Conservation (phyloP, 1,140 invertebrate genomes). For the Drosophila parvula region DNA sequence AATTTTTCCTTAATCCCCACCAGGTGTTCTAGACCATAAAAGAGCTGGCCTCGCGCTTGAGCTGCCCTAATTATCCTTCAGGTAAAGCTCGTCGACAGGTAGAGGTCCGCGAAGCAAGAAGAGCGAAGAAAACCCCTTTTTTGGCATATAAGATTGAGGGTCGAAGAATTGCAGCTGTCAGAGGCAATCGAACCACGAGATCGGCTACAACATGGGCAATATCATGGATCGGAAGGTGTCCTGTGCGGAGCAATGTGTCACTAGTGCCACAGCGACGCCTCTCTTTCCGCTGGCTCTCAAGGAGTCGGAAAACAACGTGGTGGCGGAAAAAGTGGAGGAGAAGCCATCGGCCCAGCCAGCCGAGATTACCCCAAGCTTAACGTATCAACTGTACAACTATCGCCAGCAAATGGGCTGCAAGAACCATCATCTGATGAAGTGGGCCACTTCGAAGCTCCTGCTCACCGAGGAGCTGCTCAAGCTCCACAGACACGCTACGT, state of each 20-base stretch:
- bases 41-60: neutral
- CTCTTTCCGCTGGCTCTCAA: slow-evolving; percentile 2
- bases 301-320: slow-evolving; percentile 4
- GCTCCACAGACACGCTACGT: slow-evolving; percentile 16
- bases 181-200: slow-evolving; percentile 33
- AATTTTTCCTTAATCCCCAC: slow-evolving; percentile 39
- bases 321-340: neutral
- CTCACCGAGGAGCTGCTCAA: slow-evolving; percentile 74
- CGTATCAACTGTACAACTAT: slow-evolving; percentile 61
- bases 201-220: slow-evolving; percentile 54
- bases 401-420: slow-evolving; percentile 64
- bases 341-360: neutral
- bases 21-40: slow-evolving; percentile 47
- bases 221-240: slow-evolving; percentile 42
- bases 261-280: neutral
- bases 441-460: slow-evolving; percentile 66
- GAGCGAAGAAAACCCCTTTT: neutral
- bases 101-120: neutral
- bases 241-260: slow-evolving; percentile 26
- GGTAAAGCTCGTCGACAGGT: slow-evolving; percentile 42
- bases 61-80: slow-evolving; percentile 2
- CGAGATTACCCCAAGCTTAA: slow-evolving; percentile 23
- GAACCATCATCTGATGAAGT: slow-evolving; percentile 64
- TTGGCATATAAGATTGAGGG: slow-evolving; percentile 45
- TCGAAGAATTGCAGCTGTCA: slow-evolving; percentile 52